These are phyloP conservation scores for Oreortyx pictus DNA, from an alignment of 2,797 vertebrate genomes.

Conservation along the genomic window DNA sequence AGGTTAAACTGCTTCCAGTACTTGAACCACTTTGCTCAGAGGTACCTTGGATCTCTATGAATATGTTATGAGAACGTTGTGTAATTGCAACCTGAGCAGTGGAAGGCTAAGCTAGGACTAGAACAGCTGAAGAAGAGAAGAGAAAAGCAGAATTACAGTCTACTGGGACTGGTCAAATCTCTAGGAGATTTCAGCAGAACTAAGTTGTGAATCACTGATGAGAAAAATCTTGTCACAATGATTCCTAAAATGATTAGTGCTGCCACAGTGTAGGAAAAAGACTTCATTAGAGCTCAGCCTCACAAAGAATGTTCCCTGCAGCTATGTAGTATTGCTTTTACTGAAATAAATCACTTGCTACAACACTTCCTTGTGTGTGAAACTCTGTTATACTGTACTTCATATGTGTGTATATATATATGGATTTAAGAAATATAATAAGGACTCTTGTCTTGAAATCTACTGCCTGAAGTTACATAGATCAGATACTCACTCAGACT, in stretches of 20 bases:
- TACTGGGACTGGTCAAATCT: background rate
- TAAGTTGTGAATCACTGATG: background rate
- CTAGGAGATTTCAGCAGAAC: background rate
- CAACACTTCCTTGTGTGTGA: background rate
- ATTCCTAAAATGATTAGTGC: background rate
- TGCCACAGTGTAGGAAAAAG: background rate
- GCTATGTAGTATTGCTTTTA: background rate
- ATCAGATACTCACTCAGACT: background rate
- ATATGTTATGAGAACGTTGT: background rate
- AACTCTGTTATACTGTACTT: background rate
- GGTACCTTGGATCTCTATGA: background rate
- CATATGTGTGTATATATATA: background rate
- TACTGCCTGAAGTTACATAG: background rate
- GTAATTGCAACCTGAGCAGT: background rate
- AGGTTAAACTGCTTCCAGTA: background rate
- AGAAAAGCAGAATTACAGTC: background rate
- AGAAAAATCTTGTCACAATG: conserved; percentile 3
- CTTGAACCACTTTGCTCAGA: background rate
- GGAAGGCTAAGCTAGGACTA: background rate
- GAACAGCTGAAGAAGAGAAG: background rate
- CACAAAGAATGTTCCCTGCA: background rate
- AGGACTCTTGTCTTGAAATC: background rate
- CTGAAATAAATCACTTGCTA: background rate
- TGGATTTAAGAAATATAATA: background rate
- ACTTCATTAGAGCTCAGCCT: background rate